phyloP scores from a whole-genome alignment of 2,797 vertebrate genomes.

The Catostomus latipinnis region DNA sequence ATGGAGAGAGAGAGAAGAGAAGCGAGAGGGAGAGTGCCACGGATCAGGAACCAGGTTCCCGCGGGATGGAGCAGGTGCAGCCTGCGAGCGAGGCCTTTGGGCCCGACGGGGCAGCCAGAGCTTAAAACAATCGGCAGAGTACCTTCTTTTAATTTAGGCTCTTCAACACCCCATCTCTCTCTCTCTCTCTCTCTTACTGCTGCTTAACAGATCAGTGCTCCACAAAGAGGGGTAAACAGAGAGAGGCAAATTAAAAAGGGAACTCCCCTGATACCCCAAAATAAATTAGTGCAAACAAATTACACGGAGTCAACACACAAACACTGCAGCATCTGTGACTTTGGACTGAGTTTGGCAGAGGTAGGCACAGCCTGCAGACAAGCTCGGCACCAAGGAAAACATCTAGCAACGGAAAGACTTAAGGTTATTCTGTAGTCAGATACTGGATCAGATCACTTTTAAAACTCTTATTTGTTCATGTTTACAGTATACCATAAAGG shows the following conservation, averaged over 20 bases:
- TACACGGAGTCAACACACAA: constrained; percentile 96
- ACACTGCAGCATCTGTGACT: constrained; percentile 85
- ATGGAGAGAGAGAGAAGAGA: constrained; percentile 62
- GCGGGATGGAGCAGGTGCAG: constrained; percentile 97
- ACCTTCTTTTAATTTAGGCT: constrained; percentile 93
- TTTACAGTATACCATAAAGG: neutral
- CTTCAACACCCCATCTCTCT: constrained; percentile 74
- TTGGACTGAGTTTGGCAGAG: constrained; percentile 71
- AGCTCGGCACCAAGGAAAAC: constrained; percentile 31
- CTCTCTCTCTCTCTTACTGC: constrained; percentile 63
- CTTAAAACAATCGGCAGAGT: constrained; percentile 96
- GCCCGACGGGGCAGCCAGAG: constrained; percentile 94
- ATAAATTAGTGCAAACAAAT: constrained; percentile 99
- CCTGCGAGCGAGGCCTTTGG: constrained; percentile 96
- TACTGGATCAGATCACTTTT: neutral
- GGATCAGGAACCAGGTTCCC: constrained; percentile 96
- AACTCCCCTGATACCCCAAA: constrained; percentile 96
- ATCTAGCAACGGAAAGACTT: constrained; percentile 17
- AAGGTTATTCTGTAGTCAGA: constrained; percentile 21
- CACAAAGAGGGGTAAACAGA: constrained; percentile 99
- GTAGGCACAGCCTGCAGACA: constrained; percentile 27
- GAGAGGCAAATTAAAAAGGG: constrained; percentile 98
- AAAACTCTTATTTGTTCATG: neutral
- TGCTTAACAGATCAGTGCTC: constrained; percentile 87
- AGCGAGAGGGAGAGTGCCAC: constrained; percentile 77